Percentiles rank a stretch among this genome's conserved stretches.
phyloP scores from a whole-genome alignment of 2,113 vertebrate genomes.

The Tychaedon coryphoeus region DNA sequence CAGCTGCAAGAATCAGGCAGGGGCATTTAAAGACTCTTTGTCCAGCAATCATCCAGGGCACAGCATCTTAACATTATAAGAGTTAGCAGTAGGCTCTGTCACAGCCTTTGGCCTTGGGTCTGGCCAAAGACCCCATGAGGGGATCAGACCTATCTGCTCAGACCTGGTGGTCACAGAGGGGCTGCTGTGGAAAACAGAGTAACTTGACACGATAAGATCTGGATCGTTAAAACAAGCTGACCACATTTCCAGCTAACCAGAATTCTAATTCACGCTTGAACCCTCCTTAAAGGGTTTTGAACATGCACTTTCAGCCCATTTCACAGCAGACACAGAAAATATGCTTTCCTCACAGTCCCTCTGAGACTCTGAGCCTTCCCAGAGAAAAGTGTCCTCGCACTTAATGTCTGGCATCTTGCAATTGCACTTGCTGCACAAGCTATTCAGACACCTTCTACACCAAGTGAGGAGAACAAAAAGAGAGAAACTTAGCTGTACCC shows the following conservation, averaged over 20 bases:
- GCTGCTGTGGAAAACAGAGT: not conserved
- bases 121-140: not conserved
- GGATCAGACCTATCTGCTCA: not conserved
- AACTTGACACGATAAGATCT: not conserved
- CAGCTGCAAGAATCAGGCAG: not conserved
- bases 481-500: not conserved
- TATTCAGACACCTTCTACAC: not conserved
- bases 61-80: not conserved
- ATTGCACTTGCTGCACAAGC: not conserved
- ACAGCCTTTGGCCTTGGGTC: accelerated
- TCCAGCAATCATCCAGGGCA: not conserved
- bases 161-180: not conserved
- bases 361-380: not conserved
- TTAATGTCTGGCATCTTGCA: not conserved
- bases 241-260: not conserved
- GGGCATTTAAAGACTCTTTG: not conserved
- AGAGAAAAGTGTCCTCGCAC: not conserved
- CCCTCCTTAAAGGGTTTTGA: not conserved
- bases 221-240: not conserved
- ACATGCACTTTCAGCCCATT: not conserved
- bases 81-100: not conserved
- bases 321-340: not conserved
- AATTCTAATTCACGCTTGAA: not conserved
- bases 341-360: not conserved
- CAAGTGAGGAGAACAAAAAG: not conserved